Conservation (phyloP, 2,797 vertebrate genomes). For the Oceanodroma leucorhoa region DNA sequence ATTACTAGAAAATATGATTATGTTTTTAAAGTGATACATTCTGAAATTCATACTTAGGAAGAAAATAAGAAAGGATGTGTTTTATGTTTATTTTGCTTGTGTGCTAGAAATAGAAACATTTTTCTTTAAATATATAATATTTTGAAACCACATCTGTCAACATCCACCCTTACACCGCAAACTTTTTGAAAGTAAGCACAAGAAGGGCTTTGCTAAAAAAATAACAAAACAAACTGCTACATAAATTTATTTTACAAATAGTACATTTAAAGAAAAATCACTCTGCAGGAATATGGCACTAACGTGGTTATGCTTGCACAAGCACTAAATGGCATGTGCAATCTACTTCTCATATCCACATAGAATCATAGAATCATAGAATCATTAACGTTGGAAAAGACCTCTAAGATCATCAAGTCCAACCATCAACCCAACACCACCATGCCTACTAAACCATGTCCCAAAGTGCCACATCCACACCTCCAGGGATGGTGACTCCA, state of each 20-base stretch:
- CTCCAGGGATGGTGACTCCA: too few species aligned
- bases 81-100: not conserved
- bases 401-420: too few species aligned
- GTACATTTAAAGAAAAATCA: not conserved
- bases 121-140: not conserved
- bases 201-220: not conserved
- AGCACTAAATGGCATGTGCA: not conserved
- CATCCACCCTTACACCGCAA: rapidly evolving
- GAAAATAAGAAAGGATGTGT: not conserved
- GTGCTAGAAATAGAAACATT: not conserved
- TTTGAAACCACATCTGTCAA: not conserved
- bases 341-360: not conserved
- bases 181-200: not conserved
- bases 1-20: not conserved
- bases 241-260: not conserved
- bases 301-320: not conserved
- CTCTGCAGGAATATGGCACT: not conserved
- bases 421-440: too few species aligned
- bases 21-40: not conserved
- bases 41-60: not conserved
- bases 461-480: too few species aligned
- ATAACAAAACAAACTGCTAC: not conserved
- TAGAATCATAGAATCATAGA: too few species aligned
- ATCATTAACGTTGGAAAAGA: too few species aligned
- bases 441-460: too few species aligned